phyloP scores from a whole-genome alignment of 2,888 invertebrate species.

The Drosophila gaucha region DNA sequence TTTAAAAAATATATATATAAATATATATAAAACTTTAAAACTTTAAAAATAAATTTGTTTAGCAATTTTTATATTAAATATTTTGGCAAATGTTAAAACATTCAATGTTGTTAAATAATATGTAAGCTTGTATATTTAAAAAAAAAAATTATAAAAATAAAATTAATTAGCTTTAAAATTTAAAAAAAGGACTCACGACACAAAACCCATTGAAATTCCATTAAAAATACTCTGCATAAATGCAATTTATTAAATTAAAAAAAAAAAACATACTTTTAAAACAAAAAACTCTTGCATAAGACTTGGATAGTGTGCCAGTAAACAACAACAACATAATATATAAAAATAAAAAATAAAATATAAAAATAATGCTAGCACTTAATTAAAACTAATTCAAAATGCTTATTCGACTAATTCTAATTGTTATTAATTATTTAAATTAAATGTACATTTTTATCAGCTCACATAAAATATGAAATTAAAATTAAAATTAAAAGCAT shows the following conservation, averaged over 20 bases:
- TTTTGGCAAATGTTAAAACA: slow-evolving; percentile 78
- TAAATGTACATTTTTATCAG: slow-evolving; percentile 59
- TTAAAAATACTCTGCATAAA: slow-evolving; percentile 63
- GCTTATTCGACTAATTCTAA: slow-evolving; percentile 53
- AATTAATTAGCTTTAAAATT: slow-evolving; percentile 7
- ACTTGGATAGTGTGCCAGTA: slow-evolving; percentile 84
- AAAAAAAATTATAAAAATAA: slow-evolving; percentile 25
- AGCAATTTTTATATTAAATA: slow-evolving; percentile 24
- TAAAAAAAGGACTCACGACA: slow-evolving; percentile 44
- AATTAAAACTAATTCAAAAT: slow-evolving; percentile 42
- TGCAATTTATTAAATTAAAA: slow-evolving; percentile 63
- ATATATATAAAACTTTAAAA: slow-evolving; percentile 1
- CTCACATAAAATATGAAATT: slow-evolving; percentile 14
- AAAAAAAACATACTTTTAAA: slow-evolving; percentile 31
- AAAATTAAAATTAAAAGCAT: slow-evolving; percentile 14
- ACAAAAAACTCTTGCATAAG: slow-evolving; percentile 65
- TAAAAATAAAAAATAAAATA: slow-evolving; percentile 25
- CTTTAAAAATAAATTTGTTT: slow-evolving; percentile 14
- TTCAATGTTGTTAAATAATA: slow-evolving; percentile 85
- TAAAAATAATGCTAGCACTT: slow-evolving; percentile 35
- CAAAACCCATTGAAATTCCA: slow-evolving; percentile 70
- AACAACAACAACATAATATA: slow-evolving; percentile 25
- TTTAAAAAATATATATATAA: slow-evolving; percentile 2
- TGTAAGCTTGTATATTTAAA: slow-evolving; percentile 81
- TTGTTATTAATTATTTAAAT: slow-evolving; percentile 77